Evolutionary conservation across 37 sponge, comb jelly and placozoan genomes (phyloP).

Genomic region (Beroe forskalii): DNA sequence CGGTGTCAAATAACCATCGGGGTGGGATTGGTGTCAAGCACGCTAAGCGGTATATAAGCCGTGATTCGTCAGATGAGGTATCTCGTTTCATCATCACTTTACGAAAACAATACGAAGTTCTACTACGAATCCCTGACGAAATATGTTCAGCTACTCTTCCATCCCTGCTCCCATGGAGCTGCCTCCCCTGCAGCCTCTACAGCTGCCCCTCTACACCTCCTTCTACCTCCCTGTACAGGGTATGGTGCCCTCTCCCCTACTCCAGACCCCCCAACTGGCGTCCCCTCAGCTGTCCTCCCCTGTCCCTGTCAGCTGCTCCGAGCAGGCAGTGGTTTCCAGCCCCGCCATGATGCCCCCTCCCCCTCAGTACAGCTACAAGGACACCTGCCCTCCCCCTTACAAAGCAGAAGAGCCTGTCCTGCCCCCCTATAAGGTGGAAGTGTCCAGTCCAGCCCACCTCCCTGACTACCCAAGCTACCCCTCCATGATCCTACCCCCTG

Average conservation of each 20-base stretch:
- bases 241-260: too few relatives aligned
- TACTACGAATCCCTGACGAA: neutral
- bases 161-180: slow-evolving; percentile 12
- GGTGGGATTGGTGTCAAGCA: slow-evolving; percentile 22
- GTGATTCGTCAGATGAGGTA: slow-evolving; percentile 52
- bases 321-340: neutral
- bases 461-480: slow-evolving; percentile 3
- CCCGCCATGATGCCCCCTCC: neutral
- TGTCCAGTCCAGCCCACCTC: neutral
- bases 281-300: neutral
- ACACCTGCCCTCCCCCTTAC: too few relatives aligned
- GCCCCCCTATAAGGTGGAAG: neutral
- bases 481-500: slow-evolving; percentile 18
- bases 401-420: too few relatives aligned
- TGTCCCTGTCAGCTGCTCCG: too few relatives aligned
- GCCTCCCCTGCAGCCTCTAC: neutral
- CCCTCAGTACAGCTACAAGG: slow-evolving; percentile 22
- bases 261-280: neutral
- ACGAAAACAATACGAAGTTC: too few relatives aligned
- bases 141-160: slow-evolving; percentile 36
- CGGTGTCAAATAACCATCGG: slow-evolving; percentile 14
- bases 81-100: neutral
- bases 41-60: slow-evolving; percentile 28
- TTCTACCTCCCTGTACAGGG: neutral
- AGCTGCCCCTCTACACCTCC: neutral